phyloP scores from a whole-genome alignment of 1,140 invertebrate genomes.

The Eubasilissa regina region DNA sequence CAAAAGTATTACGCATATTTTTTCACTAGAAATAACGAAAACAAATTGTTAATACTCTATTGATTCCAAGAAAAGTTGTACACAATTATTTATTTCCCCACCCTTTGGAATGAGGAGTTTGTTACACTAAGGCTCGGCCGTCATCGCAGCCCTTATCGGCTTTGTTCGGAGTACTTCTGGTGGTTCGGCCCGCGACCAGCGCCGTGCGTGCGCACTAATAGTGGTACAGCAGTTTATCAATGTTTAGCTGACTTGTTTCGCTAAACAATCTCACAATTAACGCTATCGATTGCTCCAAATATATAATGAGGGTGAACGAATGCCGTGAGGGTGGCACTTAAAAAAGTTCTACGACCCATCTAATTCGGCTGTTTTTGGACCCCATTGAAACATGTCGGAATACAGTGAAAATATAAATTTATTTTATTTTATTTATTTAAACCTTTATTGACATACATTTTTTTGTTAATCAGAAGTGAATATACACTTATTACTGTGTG shows the following conservation, averaged over 20 bases:
- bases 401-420: neutral
- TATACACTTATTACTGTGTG: too few relatives aligned
- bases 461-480: too few relatives aligned
- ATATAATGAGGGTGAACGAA: constrained; percentile 24
- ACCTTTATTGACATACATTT: too few relatives aligned
- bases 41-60: too few relatives aligned
- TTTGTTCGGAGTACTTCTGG: constrained; percentile 27
- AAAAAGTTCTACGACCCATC: constrained; percentile 5
- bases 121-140: constrained; percentile 2
- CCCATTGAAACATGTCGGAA: constrained; percentile 4
- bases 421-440: too few relatives aligned
- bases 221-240: constrained; percentile 19
- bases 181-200: neutral
- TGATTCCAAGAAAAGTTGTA: too few relatives aligned
- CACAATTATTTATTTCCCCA: too few relatives aligned
- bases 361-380: neutral
- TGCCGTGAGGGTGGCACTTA: neutral
- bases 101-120: neutral
- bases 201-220: constrained; percentile 19
- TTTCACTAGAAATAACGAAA: too few relatives aligned
- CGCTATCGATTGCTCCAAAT: constrained; percentile 35
- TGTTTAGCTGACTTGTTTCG: constrained; percentile 22
- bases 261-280: constrained; percentile 36
- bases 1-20: too few relatives aligned
- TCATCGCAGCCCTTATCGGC: constrained; percentile 23